These are phyloP conservation scores for Sturmia bella DNA, from an alignment of 2,888 invertebrate species.

Conservation along the genomic window DNA sequence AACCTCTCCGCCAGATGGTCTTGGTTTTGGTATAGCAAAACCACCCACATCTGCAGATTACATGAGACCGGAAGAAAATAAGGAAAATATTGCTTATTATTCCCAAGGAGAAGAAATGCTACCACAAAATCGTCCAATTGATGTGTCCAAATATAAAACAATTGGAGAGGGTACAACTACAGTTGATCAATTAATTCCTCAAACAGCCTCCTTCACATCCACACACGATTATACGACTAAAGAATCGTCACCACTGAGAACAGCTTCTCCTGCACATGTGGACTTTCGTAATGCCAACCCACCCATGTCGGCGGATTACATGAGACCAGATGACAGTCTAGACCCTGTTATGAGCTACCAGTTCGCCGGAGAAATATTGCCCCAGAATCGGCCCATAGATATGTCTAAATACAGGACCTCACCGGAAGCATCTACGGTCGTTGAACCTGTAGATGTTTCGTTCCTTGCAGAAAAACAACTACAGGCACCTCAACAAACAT, in stretches of 20 bases:
- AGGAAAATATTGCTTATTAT: constrained; percentile 69
- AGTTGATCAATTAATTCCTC: constrained; percentile 36
- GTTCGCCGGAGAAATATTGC: constrained; percentile 70
- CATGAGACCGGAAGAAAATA: constrained; percentile 77
- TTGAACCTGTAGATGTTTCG: constrained; percentile 33
- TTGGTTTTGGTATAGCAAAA: constrained; percentile 76
- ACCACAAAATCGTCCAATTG: constrained; percentile 80
- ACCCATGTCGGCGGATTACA: constrained; percentile 77
- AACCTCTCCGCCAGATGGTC: constrained; percentile 70
- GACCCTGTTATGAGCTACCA: constrained; percentile 64
- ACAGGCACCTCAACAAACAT: constrained; percentile 74
- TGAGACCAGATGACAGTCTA: constrained; percentile 76
- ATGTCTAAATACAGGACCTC: constrained; percentile 74
- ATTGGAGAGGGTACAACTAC: constrained; percentile 68
- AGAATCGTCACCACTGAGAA: constrained; percentile 68
- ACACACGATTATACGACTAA: constrained; percentile 3
- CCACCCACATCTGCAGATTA: constrained; percentile 77
- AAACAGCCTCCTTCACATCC: neutral
- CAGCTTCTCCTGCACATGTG: constrained; percentile 68
- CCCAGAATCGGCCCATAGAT: constrained; percentile 80
- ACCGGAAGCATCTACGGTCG: constrained; percentile 32
- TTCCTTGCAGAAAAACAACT: constrained; percentile 2
- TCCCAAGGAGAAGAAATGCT: constrained; percentile 65
- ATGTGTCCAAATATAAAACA: constrained; percentile 76
- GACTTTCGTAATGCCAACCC: constrained; percentile 77